Evolutionary conservation across 1,140 invertebrate species (phyloP).

Genomic region (Meloidogyne floridensis): DNA sequence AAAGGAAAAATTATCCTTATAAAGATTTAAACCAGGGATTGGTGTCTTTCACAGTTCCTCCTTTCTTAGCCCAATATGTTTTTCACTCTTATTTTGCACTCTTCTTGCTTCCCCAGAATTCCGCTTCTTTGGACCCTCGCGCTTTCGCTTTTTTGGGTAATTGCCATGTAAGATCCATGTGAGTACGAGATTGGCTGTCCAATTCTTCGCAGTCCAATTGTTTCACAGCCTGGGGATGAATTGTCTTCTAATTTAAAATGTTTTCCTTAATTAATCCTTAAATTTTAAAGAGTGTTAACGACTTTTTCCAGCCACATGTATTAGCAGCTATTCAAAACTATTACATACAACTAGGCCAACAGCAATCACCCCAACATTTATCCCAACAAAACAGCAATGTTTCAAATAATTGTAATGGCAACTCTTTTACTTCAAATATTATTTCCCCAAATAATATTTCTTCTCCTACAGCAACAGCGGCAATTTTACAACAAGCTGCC

Average conservation of each 20-base stretch:
- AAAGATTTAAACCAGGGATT: too few species aligned
- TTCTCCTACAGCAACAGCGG: not conserved
- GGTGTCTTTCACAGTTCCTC: too few species aligned
- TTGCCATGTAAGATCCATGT: too few species aligned
- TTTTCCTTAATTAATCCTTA: not conserved
- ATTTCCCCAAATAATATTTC: not conserved
- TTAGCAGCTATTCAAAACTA: conserved; percentile 62
- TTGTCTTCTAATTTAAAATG: not conserved
- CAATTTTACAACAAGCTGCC: conserved; percentile 10
- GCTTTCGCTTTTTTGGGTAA: too few species aligned
- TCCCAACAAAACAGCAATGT: not conserved
- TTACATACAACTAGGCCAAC: conserved; percentile 50
- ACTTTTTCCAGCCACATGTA: conserved; percentile 59
- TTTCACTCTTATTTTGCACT: too few species aligned
- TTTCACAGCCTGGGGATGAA: too few species aligned
- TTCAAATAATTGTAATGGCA: not conserved
- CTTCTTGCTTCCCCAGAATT: too few species aligned
- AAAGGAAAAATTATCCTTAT: too few species aligned
- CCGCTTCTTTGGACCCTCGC: too few species aligned
- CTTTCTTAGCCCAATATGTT: too few species aligned
- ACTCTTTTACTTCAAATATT: not conserved
- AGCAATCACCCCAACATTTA: conserved; percentile 9
- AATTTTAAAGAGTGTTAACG: conserved; percentile 45
- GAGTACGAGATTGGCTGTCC: too few species aligned
- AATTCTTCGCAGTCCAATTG: too few species aligned